Evolutionary conservation across 2,888 invertebrate genomes (phyloP).

Genomic region (Phyllotreta cruciferae): DNA sequence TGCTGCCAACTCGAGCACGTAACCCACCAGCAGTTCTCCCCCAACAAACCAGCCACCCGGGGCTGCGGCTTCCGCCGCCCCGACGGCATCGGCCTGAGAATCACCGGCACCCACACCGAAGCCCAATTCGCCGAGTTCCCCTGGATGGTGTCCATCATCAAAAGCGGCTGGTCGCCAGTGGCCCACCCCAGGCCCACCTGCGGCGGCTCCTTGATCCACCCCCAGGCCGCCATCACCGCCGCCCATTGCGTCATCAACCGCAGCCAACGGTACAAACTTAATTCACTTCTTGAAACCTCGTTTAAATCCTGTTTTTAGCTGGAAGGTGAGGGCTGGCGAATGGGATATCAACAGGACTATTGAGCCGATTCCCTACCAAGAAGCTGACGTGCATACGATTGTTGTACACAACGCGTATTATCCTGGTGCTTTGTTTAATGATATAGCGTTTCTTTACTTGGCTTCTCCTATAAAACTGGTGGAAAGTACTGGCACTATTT

Average conservation of each 20-base stretch:
- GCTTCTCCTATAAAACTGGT: conserved; percentile 41
- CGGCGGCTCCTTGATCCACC: conserved; percentile 80
- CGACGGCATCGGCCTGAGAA: conserved; percentile 76
- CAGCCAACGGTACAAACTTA: conserved; percentile 47
- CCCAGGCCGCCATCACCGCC: conserved; percentile 76
- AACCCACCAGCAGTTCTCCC: conserved; percentile 43
- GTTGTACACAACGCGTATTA: conserved; percentile 46
- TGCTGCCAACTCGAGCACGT: conserved; percentile 62
- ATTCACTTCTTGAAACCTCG: too few species aligned
- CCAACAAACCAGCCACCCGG: conserved; percentile 38
- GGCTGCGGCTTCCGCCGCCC: conserved; percentile 78
- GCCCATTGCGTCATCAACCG: conserved; percentile 72
- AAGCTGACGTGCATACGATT: conserved; percentile 59
- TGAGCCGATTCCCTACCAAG: conserved; percentile 66
- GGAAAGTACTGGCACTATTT: conserved; percentile 46
- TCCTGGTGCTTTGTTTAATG: conserved; percentile 46
- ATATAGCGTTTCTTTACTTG: conserved; percentile 49
- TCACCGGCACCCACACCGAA: conserved; percentile 70
- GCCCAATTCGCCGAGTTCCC: conserved; percentile 81
- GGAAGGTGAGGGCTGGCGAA: conserved; percentile 72
- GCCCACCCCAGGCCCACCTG: conserved; percentile 60
- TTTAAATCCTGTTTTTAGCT: too few species aligned
- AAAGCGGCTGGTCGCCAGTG: conserved; percentile 60
- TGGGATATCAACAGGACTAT: conserved; percentile 81
- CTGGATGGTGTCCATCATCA: conserved; percentile 79